A percentile compares a stretch with the other conserved stretches of the same genome.
Conservation (phyloP, 2,888 invertebrate species). For the Clusia tigrina region DNA sequence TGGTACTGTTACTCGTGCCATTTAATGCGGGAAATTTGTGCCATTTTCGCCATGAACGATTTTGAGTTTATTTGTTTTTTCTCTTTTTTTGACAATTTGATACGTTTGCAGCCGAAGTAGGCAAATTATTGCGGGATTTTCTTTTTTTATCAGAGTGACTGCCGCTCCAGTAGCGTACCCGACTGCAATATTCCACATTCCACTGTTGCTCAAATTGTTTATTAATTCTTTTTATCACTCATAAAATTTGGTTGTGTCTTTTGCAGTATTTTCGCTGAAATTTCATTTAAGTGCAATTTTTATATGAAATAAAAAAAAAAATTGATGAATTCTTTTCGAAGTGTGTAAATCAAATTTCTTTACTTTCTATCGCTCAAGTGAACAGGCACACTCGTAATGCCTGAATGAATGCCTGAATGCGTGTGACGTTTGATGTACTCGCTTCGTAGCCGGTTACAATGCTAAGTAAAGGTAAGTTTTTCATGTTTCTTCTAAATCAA, state of each 20-base stretch:
- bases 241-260: neutral
- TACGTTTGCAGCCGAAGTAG: slow-evolving; percentile 40
- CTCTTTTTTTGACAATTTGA: slow-evolving; percentile 47
- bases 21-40: slow-evolving; percentile 48
- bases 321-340: slow-evolving; percentile 1
- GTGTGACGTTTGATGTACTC: neutral
- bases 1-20: slow-evolving; percentile 53
- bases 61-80: slow-evolving; percentile 29
- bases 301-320: slow-evolving; percentile 38
- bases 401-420: neutral
- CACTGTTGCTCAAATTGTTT: slow-evolving; percentile 34
- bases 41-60: slow-evolving; percentile 41
- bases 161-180: slow-evolving; percentile 35
- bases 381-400: too few relatives aligned
- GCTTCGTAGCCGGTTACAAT: too few relatives aligned
- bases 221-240: slow-evolving; percentile 21
- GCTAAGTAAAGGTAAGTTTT: slow-evolving; percentile 7
- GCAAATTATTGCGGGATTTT: slow-evolving; percentile 24
- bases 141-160: slow-evolving; percentile 25
- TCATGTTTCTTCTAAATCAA: neutral
- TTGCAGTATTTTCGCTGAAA: slow-evolving; percentile 6
- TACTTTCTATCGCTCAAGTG: too few relatives aligned
- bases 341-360: neutral
- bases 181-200: slow-evolving; percentile 23
- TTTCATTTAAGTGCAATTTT: neutral